phyloP scores from a whole-genome alignment of 1,140 invertebrate species.

The Diorhabda sublineata region DNA sequence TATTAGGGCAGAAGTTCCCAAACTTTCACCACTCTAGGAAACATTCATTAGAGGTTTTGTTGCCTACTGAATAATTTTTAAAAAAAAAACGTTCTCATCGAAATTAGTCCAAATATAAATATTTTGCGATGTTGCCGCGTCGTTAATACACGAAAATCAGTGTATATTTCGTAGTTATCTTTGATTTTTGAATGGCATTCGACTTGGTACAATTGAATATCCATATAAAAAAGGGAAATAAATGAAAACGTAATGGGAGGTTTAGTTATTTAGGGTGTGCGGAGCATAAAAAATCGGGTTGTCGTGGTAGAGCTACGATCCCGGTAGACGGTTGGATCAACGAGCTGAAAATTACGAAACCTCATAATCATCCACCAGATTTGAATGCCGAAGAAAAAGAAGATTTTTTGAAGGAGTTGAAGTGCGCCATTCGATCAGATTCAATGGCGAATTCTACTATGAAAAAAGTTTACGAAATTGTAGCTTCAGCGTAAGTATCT shows the following conservation, averaged over 20 bases:
- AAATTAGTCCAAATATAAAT: no score
- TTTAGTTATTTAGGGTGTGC: conserved; percentile 37
- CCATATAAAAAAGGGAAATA: no score
- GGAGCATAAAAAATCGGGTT: conserved; percentile 33
- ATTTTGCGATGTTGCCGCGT: no score
- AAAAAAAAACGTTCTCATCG: no score
- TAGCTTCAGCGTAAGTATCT: conserved; percentile 35
- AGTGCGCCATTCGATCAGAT: conserved; percentile 25
- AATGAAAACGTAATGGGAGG: background rate
- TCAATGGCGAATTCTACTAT: conserved; percentile 29
- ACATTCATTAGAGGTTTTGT: no score
- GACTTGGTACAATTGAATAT: no score
- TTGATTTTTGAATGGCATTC: no score
- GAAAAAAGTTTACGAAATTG: conserved; percentile 38
- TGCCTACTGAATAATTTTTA: no score
- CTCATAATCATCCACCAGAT: conserved; percentile 39
- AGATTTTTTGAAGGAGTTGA: conserved; percentile 31
- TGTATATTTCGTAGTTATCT: no score
- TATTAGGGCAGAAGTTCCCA: no score
- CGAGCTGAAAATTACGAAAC: conserved; percentile 31
- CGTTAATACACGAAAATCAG: no score
- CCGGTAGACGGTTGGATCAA: conserved; percentile 28
- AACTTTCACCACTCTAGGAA: no score
- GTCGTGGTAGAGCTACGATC: conserved; percentile 34
- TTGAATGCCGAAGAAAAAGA: conserved; percentile 32